These are phyloP conservation scores for Fopius arisanus DNA, from an alignment of 1,140 invertebrate species.

Conservation along the genomic window DNA sequence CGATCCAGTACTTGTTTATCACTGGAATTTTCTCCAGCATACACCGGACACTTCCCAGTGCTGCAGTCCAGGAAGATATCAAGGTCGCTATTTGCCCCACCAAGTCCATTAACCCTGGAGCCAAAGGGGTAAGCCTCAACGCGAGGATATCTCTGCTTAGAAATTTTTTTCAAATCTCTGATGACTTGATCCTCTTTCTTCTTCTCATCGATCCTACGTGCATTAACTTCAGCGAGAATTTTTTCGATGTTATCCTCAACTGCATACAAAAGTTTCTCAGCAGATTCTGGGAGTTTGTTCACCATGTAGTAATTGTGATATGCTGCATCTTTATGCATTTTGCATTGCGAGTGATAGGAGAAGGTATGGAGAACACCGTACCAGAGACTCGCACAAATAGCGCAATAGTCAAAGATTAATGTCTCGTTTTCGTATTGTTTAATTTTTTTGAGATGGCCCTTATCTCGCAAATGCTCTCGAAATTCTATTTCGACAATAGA, in stretches of 20 bases:
- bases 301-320: constrained; percentile 19
- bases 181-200: constrained; percentile 32
- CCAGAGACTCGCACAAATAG: constrained; percentile 40
- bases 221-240: constrained; percentile 29
- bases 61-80: constrained; percentile 65
- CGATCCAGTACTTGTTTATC: not conserved
- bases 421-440: not conserved
- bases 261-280: constrained; percentile 29
- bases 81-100: constrained; percentile 59
- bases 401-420: constrained; percentile 40
- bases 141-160: constrained; percentile 27
- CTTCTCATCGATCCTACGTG: not conserved
- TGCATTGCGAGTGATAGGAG: constrained; percentile 32
- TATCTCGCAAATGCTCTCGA: constrained; percentile 31
- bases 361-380: constrained; percentile 32
- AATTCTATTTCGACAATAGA: constrained; percentile 42
- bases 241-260: constrained; percentile 22
- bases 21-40: not conserved
- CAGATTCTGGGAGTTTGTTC: constrained; percentile 24
- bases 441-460: constrained; percentile 1
- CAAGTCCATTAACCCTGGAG: constrained; percentile 59
- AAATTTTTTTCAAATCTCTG: constrained; percentile 35
- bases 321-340: constrained; percentile 32
- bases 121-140: constrained; percentile 60
- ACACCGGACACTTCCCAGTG: constrained; percentile 26